Evolutionary conservation across 1,140 invertebrate species (phyloP).

Genomic region (Hyles vespertilio): DNA sequence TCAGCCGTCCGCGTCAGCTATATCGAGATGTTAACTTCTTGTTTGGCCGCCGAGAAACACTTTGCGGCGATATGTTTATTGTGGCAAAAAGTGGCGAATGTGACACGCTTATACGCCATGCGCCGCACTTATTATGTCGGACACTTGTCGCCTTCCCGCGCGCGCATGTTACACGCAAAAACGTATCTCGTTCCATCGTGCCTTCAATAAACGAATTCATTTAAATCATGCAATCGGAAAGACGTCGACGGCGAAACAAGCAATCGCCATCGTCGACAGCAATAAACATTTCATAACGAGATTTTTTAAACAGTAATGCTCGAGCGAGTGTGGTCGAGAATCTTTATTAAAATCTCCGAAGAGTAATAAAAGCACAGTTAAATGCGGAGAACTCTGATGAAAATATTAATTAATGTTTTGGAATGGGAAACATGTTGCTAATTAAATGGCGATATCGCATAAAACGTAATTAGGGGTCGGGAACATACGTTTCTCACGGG

Average conservation of each 20-base stretch:
- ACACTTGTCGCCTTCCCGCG: conserved; percentile 2
- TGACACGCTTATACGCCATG: conserved; percentile 5
- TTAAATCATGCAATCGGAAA: conserved; percentile 28
- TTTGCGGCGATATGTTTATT: conserved; percentile 33
- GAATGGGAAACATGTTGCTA: conserved; percentile 73
- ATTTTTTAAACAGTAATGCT: conserved; percentile 56
- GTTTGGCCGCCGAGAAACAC: conserved; percentile 25
- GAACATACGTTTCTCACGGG: conserved; percentile 68
- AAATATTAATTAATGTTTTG: conserved; percentile 75
- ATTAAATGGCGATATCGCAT: conserved; percentile 74
- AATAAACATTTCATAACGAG: conserved; percentile 53
- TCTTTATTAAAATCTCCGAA: conserved; percentile 73
- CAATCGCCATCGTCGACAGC: conserved; percentile 23
- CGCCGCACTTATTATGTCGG: conserved; percentile 14
- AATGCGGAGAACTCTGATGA: conserved; percentile 70
- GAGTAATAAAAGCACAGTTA: conserved; percentile 74
- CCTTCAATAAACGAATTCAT: conserved; percentile 22
- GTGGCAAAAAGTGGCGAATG: conserved; percentile 31
- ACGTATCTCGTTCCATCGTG: conserved; percentile 3
- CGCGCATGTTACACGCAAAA: conserved; percentile 12
- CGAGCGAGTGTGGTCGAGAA: conserved; percentile 67
- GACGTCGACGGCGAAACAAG: conserved; percentile 36
- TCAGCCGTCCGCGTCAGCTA: conserved; percentile 31
- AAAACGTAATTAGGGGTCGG: conserved; percentile 72
- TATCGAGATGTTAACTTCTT: conserved; percentile 35